phyloP scores from a whole-genome alignment of 2,113 vertebrate species.

The Gallinago media region DNA sequence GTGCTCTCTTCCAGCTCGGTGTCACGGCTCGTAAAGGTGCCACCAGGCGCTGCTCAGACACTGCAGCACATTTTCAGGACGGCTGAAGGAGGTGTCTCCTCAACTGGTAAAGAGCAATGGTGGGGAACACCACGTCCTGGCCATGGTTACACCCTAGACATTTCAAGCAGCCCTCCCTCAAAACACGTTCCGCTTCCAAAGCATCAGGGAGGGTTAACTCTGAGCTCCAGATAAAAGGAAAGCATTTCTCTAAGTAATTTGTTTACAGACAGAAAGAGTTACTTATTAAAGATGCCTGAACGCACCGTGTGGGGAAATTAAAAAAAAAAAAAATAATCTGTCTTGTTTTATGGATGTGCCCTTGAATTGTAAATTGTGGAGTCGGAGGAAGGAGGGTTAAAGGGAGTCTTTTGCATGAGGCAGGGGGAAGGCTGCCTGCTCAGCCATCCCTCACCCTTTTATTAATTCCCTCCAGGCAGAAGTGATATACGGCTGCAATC shows the following conservation, averaged over 20 bases:
- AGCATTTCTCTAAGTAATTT: neutral
- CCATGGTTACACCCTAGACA: fast-evolving
- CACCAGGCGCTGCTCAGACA: neutral
- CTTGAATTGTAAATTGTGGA: neutral
- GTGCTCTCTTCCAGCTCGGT: neutral
- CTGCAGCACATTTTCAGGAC: neutral
- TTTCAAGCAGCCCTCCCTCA: neutral
- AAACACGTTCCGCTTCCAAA: neutral
- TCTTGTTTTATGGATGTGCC: neutral
- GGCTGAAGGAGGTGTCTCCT: neutral
- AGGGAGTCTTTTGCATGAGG: neutral
- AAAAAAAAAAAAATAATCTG: neutral
- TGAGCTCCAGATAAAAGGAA: neutral
- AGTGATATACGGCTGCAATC: neutral
- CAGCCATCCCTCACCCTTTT: neutral
- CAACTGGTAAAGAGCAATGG: neutral
- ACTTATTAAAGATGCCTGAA: neutral
- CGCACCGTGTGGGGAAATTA: neutral
- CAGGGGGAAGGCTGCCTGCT: neutral
- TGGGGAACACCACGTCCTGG: neutral
- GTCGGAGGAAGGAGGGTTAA: neutral
- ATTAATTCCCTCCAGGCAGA: neutral
- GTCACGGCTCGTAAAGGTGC: neutral
- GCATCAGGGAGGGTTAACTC: neutral
- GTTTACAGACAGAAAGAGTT: neutral